A percentile compares a stretch with the other conserved stretches of the same genome.
Conservation (phyloP, 92 coral and sea anemone species). For the Zoanthus sociatus region DNA sequence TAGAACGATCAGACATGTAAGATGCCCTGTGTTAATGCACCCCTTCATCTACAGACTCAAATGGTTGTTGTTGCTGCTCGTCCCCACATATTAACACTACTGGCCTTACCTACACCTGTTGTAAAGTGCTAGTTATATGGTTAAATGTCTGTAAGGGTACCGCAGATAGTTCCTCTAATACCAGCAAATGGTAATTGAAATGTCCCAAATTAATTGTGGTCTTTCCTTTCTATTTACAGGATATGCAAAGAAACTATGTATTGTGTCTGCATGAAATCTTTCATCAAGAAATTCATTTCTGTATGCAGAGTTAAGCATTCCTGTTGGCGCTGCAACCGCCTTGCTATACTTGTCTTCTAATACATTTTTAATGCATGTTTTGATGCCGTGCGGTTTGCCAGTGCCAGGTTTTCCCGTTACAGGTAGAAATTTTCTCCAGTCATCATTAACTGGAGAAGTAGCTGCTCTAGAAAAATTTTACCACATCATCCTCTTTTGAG, state of each 20-base stretch:
- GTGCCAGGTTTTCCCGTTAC: constrained; percentile 58
- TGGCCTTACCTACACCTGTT: constrained; percentile 36
- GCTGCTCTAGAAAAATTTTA: no score
- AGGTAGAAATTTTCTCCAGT: constrained; percentile 33
- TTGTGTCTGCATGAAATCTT: background rate
- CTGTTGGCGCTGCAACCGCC: constrained; percentile 42
- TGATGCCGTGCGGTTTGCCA: constrained; percentile 35
- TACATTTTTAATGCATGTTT: background rate
- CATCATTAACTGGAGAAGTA: background rate
- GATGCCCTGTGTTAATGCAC: no score
- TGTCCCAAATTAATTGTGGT: constrained; percentile 29
- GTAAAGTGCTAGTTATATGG: constrained; percentile 31
- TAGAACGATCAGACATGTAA: no score
- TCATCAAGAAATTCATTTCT: background rate
- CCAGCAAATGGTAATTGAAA: constrained; percentile 17
- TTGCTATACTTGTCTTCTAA: background rate
- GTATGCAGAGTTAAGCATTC: background rate
- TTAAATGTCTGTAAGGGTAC: background rate
- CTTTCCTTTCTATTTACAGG: constrained; percentile 16
- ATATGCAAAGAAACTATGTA: constrained; percentile 37
- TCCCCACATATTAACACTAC: constrained; percentile 48
- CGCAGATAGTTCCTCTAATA: constrained; percentile 59
- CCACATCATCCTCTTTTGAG: no score
- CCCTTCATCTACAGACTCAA: constrained; percentile 1
- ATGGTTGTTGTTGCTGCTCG: constrained; percentile 52